Conservation (phyloP, 2,888 invertebrate genomes). For the Deroplatys truncata region DNA sequence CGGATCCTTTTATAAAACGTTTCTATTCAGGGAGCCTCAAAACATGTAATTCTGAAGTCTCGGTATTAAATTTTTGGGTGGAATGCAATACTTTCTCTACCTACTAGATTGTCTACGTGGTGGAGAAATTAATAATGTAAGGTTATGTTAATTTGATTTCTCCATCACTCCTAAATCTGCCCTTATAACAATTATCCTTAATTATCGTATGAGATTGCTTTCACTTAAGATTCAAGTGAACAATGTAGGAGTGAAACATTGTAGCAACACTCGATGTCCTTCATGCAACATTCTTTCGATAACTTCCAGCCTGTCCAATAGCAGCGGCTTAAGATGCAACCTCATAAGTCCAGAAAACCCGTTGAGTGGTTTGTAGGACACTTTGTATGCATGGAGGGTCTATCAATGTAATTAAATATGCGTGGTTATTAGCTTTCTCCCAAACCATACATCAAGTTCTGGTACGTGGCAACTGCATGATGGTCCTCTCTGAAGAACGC, state of each 20-base stretch:
- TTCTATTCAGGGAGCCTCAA: no score
- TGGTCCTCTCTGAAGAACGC: not conserved
- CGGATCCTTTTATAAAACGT: no score
- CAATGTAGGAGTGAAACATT: not conserved
- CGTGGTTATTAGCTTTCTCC: not conserved
- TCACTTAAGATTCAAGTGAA: not conserved
- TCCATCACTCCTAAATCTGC: no score
- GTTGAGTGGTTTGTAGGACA: not conserved
- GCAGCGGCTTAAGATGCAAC: not conserved
- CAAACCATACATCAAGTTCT: not conserved
- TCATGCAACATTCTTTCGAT: not conserved
- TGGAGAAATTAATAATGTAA: no score
- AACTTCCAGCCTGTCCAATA: not conserved
- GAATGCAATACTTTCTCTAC: no score
- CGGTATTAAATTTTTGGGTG: no score
- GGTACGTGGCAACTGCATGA: not conserved
- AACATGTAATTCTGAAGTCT: no score
- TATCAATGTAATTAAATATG: not conserved
- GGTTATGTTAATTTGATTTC: no score
- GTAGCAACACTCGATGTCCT: not conserved
- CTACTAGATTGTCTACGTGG: no score
- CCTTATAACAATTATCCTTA: no score
- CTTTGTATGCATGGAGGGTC: not conserved
- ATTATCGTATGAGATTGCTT: no score
- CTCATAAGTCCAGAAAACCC: not conserved